These are phyloP conservation scores for Amphiprion clarkii DNA, from an alignment of 2,797 vertebrate species.

Conservation along the genomic window DNA sequence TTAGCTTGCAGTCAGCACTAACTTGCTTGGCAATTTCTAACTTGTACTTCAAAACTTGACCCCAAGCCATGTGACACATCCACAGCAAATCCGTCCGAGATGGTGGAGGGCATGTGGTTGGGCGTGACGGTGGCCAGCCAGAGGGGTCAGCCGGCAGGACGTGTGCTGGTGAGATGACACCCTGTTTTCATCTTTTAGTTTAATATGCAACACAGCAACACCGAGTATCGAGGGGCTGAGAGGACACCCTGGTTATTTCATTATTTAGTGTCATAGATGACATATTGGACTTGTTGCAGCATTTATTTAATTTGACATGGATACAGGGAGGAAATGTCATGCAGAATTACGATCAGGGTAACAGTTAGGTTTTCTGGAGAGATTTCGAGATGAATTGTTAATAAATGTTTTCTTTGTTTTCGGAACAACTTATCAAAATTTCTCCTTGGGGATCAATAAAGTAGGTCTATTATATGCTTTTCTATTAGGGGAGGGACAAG, in stretches of 20 bases:
- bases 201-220: not conserved
- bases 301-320: not conserved
- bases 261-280: conserved; percentile 13
- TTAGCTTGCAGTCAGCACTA: not conserved
- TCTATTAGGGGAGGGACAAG: too few species aligned
- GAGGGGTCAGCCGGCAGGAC: conserved; percentile 77
- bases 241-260: conserved; percentile 6
- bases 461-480: too few species aligned
- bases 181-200: conserved; percentile 12
- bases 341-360: not conserved
- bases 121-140: conserved; percentile 95
- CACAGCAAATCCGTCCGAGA: conserved; percentile 86
- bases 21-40: not conserved
- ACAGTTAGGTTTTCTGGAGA: not conserved
- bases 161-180: conserved; percentile 91
- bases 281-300: not conserved
- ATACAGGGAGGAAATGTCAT: conserved; percentile 4
- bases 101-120: conserved; percentile 96
- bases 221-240: not conserved
- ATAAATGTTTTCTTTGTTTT: not conserved
- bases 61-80: conserved; percentile 1
- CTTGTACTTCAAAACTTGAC: conserved; percentile 2
- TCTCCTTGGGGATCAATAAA: too few species aligned
- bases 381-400: too few species aligned
- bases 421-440: too few species aligned